A percentile compares a stretch with the other conserved stretches of the same genome.
Evolutionary conservation across 2,113 vertebrate species (phyloP).

Genomic region (Nothocercus nigrocapillus): DNA sequence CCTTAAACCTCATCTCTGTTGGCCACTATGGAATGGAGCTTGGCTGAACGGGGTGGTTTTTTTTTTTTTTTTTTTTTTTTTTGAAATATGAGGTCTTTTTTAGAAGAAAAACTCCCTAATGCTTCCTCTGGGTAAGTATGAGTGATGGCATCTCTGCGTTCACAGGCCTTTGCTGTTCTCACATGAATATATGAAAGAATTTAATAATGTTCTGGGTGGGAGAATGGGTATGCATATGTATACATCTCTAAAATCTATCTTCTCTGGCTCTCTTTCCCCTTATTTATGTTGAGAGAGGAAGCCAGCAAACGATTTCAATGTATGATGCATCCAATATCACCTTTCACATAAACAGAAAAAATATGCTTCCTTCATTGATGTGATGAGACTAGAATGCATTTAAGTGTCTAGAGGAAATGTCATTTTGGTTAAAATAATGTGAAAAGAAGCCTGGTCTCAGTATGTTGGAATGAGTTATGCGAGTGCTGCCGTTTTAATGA

Average conservation of each 20-base stretch:
- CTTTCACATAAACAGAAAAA: conserved; percentile 63
- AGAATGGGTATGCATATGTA: conserved; percentile 29
- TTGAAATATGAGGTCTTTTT: neutral
- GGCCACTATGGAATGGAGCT: neutral
- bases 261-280: conserved; percentile 35
- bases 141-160: conserved; percentile 30
- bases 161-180: neutral
- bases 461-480: neutral
- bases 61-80: neutral
- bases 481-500: neutral
- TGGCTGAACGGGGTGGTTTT: neutral
- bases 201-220: conserved; percentile 37
- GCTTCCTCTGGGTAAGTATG: neutral
- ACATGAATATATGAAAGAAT: conserved; percentile 46
- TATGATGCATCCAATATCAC: conserved; percentile 51
- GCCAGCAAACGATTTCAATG: neutral
- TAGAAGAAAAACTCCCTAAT: conserved; percentile 3
- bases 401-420: conserved; percentile 37
- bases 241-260: conserved; percentile 32
- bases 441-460: neutral
- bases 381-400: conserved; percentile 46
- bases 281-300: conserved; percentile 42
- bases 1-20: neutral
- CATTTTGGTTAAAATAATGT: conserved; percentile 51
- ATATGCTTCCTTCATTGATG: conserved; percentile 37